Percentiles rank a stretch among this genome's conserved stretches.
Conservation (phyloP, 2,888 invertebrate species). For the Bombylius major region DNA sequence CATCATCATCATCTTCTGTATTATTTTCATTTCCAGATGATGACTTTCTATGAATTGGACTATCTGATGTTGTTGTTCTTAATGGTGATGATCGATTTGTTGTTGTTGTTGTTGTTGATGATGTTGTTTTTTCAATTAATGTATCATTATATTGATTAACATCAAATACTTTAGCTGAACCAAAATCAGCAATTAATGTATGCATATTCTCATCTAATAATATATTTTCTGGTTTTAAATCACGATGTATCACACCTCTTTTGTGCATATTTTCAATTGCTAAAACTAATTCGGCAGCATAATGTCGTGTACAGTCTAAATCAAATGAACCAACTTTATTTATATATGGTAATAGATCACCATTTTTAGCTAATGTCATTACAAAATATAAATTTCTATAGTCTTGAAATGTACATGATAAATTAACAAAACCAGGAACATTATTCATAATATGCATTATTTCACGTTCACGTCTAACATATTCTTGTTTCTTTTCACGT, state of each 20-base stretch:
- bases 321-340: slow-evolving; percentile 84
- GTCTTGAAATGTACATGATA: slow-evolving; percentile 97
- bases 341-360: slow-evolving; percentile 86
- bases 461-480: slow-evolving; percentile 89
- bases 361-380: slow-evolving; percentile 85
- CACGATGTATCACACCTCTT: slow-evolving; percentile 83
- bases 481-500: slow-evolving; percentile 83
- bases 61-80: neutral
- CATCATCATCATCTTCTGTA: slow-evolving; percentile 14
- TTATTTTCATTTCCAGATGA: slow-evolving; percentile 8
- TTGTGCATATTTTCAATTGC: slow-evolving; percentile 87
- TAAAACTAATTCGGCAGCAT: slow-evolving; percentile 82
- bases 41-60: neutral
- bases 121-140: neutral
- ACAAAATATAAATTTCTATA: slow-evolving; percentile 86
- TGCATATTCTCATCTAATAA: slow-evolving; percentile 92
- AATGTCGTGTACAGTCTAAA: slow-evolving; percentile 80
- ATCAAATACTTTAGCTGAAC: slow-evolving; percentile 76
- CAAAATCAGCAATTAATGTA: slow-evolving; percentile 93
- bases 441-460: slow-evolving; percentile 75
- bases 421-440: slow-evolving; percentile 79
- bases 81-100: slow-evolving; percentile 9
- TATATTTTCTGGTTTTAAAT: slow-evolving; percentile 95
- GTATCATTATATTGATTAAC: slow-evolving; percentile 13
- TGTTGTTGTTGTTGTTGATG: slow-evolving; percentile 7